phyloP scores from a whole-genome alignment of 2,797 vertebrate species.

The Myoxocephalus aenaeus region DNA sequence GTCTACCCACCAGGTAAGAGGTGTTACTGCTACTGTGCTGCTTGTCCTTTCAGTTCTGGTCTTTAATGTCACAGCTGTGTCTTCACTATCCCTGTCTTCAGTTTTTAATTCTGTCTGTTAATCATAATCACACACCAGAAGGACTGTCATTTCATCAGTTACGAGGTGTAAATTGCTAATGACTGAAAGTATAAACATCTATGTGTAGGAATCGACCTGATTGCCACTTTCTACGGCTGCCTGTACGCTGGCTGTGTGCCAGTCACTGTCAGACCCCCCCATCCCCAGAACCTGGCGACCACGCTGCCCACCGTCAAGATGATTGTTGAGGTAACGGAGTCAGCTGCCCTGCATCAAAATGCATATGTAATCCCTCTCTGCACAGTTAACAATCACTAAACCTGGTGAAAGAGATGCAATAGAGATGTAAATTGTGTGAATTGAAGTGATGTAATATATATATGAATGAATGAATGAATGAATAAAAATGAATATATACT shows the following conservation, averaged over 20 bases:
- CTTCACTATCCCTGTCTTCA: not conserved
- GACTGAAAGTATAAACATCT: conserved; percentile 1
- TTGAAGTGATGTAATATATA: not conserved
- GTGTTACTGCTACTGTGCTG: not conserved
- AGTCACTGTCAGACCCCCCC: conserved; percentile 93
- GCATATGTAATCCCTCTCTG: not conserved
- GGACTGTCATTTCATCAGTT: not conserved
- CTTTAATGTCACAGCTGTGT: not conserved
- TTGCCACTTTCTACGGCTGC: conserved; percentile 96
- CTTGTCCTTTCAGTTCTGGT: not conserved
- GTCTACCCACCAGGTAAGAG: conserved; percentile 90
- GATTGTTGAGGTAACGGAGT: conserved; percentile 92
- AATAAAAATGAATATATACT: too few species aligned
- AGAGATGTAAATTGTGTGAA: not conserved
- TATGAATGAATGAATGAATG: too few species aligned
- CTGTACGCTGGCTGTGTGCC: conserved; percentile 95
- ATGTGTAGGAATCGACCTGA: conserved; percentile 91
- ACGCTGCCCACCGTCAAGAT: conserved; percentile 98
- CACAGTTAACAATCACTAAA: not conserved
- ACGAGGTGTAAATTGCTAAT: not conserved
- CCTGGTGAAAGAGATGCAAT: not conserved
- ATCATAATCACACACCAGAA: not conserved
- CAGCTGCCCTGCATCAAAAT: not conserved
- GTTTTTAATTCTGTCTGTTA: not conserved
- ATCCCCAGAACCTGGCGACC: conserved; percentile 95